Evolutionary conservation across 2,888 invertebrate species (phyloP), one percentile per base, ranked within the genome.

Genomic region (Zaprionus lineosus): DNA sequence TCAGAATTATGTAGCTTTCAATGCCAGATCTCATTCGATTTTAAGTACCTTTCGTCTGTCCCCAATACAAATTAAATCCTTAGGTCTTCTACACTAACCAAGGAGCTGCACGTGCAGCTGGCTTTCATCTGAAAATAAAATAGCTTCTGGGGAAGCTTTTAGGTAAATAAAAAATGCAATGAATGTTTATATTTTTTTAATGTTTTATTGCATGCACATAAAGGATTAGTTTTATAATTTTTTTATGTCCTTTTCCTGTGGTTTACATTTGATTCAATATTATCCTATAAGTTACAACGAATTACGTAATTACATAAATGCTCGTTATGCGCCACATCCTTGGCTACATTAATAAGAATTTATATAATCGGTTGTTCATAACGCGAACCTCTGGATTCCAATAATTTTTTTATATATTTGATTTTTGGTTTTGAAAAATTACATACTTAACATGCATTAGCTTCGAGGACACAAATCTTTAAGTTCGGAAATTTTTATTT

Each of bases 131-230:
- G n/a, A n/a, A n/a, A n/a, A n/a, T n/a, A n/a, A n/a, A n/a, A n/a
- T n/a, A n/a, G n/a, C n/a, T n/a, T n/a, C n/a, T n/a, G n/a, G n/a
- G n/a, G n/a, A n/a, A n/a, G n/a, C n/a, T 8, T 40, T 8, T 12
- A 29, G 0, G 0, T 31, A 12, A 48, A 34, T 21, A 11, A 52
- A 15, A 36, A 65, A 37, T 1, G 3, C 9, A 41, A 1, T 3
- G 1, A n/a, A 26, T 37, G 37, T 33, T 16, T 59, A 11, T 19
- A 14, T 39, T 58, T 43, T 59, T 3, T 31, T n/a, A n/a, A n/a
- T 51, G 61, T 64, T 75, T 86, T 85, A 86, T 87, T 87, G 87
- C 87, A 87, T 87, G 87, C 87, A 87, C 86, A 82, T 86, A 84
- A 86, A 78, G 68, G 70, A 82, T 85, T 79, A 82, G 73, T 78